A percentile compares a stretch with the other conserved stretches of the same genome.
phyloP scores from a whole-genome alignment of 2,888 invertebrate genomes.

The Tetragonisca angustula region DNA sequence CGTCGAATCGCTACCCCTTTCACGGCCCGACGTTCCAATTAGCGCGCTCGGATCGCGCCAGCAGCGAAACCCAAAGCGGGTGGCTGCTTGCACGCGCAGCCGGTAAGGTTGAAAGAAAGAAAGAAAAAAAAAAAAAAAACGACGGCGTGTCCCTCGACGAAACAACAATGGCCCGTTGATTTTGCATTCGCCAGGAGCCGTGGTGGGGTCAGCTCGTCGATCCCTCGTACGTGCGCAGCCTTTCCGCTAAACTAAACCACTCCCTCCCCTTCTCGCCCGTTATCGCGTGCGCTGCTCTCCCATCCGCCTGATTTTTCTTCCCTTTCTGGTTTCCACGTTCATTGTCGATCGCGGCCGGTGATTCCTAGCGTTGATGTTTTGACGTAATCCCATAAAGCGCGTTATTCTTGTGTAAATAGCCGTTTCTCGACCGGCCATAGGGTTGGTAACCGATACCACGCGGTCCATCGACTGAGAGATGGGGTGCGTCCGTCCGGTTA shows the following conservation, averaged over 20 bases:
- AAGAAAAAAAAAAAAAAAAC: neutral
- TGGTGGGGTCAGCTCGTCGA: constrained; percentile 41
- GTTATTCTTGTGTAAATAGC: constrained; percentile 81
- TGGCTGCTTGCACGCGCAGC: constrained; percentile 27
- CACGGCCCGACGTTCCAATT: constrained; percentile 37
- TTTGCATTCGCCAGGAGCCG: constrained; percentile 75
- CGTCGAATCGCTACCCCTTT: neutral
- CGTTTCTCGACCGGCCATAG: constrained; percentile 55
- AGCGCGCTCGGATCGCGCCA: constrained; percentile 36
- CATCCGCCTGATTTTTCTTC: constrained; percentile 54
- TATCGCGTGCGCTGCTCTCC: constrained; percentile 40
- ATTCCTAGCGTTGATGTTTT: constrained; percentile 79
- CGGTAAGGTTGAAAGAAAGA: constrained; percentile 33
- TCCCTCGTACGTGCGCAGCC: constrained; percentile 49
- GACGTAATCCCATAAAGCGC: constrained; percentile 82
- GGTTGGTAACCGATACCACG: constrained; percentile 61
- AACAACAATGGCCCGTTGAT: constrained; percentile 79
- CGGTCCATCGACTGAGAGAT: neutral
- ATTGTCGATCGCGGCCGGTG: constrained; percentile 63
- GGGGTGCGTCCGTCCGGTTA: constrained; percentile 45
- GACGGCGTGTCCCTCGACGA: constrained; percentile 54
- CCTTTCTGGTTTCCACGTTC: constrained; percentile 49
- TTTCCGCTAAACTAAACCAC: constrained; percentile 33
- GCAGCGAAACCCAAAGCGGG: neutral
- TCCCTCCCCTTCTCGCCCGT: constrained; percentile 25